Percentiles rank a stretch among this genome's conserved stretches.
phyloP scores from a whole-genome alignment of 2,888 invertebrate genomes.

The Cataglyphis albicans region DNA sequence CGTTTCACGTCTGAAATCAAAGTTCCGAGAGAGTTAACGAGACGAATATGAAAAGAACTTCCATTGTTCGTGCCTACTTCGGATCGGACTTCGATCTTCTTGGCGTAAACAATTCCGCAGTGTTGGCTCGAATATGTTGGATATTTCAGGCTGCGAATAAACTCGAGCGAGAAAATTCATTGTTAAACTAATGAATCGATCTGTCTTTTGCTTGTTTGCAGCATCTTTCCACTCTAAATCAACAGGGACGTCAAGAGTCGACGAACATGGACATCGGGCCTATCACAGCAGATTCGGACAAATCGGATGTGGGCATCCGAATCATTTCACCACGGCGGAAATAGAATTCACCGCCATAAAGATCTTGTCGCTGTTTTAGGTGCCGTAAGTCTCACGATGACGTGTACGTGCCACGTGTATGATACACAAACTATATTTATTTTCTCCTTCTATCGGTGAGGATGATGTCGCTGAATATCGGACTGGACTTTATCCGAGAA shows the following conservation, averaged over 20 bases:
- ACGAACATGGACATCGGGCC: slow-evolving; percentile 12
- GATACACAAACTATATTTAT: slow-evolving; percentile 49
- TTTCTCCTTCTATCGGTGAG: slow-evolving; percentile 37
- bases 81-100: background rate
- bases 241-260: slow-evolving; percentile 7
- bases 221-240: slow-evolving; percentile 65
- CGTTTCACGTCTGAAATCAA: slow-evolving; percentile 5
- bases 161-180: slow-evolving; percentile 36
- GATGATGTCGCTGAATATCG: slow-evolving; percentile 41
- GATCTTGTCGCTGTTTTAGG: slow-evolving; percentile 82
- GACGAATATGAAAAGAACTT: slow-evolving; percentile 31
- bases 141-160: slow-evolving; percentile 64
- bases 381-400: slow-evolving; percentile 76
- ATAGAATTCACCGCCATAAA: slow-evolving; percentile 75
- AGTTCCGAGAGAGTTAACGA: slow-evolving; percentile 9
- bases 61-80: slow-evolving; percentile 9
- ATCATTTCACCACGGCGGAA: slow-evolving; percentile 65
- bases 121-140: slow-evolving; percentile 19
- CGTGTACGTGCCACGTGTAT: slow-evolving; percentile 78
- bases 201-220: slow-evolving; percentile 81
- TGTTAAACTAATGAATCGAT: slow-evolving; percentile 79
- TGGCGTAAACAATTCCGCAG: slow-evolving; percentile 25
- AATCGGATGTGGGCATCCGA: slow-evolving; percentile 44
- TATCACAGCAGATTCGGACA: slow-evolving; percentile 38
- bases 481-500: slow-evolving; percentile 42